Evolutionary conservation across 2,113 vertebrate genomes (phyloP).

Genomic region (Stegostoma tigrinum): DNA sequence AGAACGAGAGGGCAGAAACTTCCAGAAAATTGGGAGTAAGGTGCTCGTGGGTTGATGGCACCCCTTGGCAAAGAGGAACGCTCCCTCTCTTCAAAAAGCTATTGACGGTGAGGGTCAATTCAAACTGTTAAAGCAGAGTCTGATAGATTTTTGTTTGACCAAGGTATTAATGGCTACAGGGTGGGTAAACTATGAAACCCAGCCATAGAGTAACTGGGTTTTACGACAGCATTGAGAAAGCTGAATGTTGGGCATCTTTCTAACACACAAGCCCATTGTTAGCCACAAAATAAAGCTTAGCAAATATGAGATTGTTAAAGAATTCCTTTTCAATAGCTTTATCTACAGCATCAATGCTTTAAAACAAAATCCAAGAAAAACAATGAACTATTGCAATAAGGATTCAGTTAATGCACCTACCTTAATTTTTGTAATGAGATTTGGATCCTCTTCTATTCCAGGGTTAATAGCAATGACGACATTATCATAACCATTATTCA

Average conservation of each 20-base stretch:
- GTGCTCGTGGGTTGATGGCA: background rate
- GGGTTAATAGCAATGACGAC: slow-evolving; percentile 50
- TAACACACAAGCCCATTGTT: background rate
- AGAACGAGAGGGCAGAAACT: no score
- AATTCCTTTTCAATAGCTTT: background rate
- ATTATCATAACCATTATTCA: slow-evolving; percentile 49
- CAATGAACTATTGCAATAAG: background rate
- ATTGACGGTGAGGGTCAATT: no score
- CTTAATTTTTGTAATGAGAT: slow-evolving; percentile 49
- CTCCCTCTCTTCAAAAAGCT: no score
- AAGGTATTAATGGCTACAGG: no score
- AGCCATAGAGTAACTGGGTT: background rate
- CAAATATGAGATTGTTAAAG: background rate
- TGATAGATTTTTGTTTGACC: no score
- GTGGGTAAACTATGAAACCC: background rate
- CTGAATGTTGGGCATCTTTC: background rate
- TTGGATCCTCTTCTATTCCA: slow-evolving; percentile 44
- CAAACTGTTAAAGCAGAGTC: no score
- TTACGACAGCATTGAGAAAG: background rate
- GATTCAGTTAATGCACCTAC: slow-evolving; percentile 40
- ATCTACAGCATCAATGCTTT: no score
- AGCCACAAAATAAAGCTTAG: background rate
- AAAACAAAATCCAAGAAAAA: no score
- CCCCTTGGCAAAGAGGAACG: background rate
- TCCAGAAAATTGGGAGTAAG: background rate